Conservation (phyloP, 1,140 invertebrate genomes). For the Euglossa dilemma region DNA sequence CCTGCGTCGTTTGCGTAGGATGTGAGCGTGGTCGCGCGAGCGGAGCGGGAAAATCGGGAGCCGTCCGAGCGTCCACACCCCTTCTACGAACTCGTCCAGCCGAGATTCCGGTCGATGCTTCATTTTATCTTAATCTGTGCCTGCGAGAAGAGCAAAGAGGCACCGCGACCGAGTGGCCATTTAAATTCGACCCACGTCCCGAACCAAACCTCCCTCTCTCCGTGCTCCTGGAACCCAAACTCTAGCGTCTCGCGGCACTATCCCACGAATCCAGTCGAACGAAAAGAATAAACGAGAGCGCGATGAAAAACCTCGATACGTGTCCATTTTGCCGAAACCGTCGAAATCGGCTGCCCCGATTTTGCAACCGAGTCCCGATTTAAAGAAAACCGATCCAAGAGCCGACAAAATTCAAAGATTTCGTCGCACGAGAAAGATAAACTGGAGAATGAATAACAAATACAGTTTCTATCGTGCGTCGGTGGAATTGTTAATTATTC, state of each 20-base stretch:
- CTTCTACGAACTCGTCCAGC: neutral
- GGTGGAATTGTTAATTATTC: too few species aligned
- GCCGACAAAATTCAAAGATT: too few species aligned
- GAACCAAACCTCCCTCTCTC: neutral
- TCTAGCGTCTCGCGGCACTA: neutral
- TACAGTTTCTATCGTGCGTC: too few species aligned
- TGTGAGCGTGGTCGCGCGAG: too few species aligned
- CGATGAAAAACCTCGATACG: too few species aligned
- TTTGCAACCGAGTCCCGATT: neutral
- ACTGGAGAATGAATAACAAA: too few species aligned
- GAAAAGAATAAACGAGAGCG: neutral
- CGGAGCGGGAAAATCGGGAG: neutral
- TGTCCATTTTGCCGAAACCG: too few species aligned
- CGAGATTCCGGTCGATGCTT: neutral
- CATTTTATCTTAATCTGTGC: slow-evolving; percentile 8
- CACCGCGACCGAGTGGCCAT: neutral
- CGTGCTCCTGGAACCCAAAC: neutral
- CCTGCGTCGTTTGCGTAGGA: too few species aligned
- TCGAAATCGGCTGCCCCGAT: too few species aligned
- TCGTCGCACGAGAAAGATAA: too few species aligned
- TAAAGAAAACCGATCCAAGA: neutral
- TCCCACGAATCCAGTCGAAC: neutral
- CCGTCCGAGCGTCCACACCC: neutral
- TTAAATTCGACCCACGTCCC: slow-evolving; percentile 40
- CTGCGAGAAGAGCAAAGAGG: neutral